Conservation (phyloP, 2,888 invertebrate genomes). For the Caenorhabditis macrosperma region DNA sequence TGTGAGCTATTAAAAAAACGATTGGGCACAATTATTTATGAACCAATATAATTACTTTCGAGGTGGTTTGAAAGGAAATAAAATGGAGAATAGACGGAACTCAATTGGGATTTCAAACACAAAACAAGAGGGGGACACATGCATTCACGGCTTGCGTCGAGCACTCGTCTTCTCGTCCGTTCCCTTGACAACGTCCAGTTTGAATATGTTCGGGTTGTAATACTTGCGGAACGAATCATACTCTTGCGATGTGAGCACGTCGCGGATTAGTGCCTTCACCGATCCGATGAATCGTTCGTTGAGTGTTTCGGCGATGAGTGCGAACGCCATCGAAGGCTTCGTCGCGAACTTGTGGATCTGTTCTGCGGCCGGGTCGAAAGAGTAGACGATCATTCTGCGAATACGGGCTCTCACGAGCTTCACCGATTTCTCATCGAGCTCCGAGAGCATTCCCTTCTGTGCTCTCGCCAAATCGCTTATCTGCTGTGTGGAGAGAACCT, state of each 20-base stretch:
- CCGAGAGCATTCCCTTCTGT: conserved; percentile 37
- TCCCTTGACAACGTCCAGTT: conserved; percentile 29
- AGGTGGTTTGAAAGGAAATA: too few species aligned
- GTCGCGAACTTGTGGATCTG: conserved; percentile 50
- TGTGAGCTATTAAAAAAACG: too few species aligned
- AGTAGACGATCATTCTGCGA: conserved; percentile 51
- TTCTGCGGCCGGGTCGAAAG: conserved; percentile 55
- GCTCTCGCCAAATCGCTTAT: conserved; percentile 37
- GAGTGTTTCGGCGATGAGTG: conserved; percentile 47
- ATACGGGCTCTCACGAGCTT: conserved; percentile 32
- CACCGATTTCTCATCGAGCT: conserved; percentile 39
- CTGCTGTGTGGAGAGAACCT: conserved; percentile 33
- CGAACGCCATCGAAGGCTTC: conserved; percentile 52
- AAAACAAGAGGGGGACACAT: background rate
- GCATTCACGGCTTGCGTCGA: background rate
- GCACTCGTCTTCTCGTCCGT: background rate
- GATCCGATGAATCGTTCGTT: conserved; percentile 46
- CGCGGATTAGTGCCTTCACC: conserved; percentile 39
- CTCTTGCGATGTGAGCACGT: conserved; percentile 42
- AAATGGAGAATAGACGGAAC: too few species aligned
- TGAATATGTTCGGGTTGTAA: conserved; percentile 41
- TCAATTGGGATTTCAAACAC: background rate
- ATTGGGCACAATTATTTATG: too few species aligned
- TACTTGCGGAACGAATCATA: conserved; percentile 41
- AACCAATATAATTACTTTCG: too few species aligned